phyloP scores from a whole-genome alignment of 1,140 invertebrate genomes.

The Drosophila bifasciata region DNA sequence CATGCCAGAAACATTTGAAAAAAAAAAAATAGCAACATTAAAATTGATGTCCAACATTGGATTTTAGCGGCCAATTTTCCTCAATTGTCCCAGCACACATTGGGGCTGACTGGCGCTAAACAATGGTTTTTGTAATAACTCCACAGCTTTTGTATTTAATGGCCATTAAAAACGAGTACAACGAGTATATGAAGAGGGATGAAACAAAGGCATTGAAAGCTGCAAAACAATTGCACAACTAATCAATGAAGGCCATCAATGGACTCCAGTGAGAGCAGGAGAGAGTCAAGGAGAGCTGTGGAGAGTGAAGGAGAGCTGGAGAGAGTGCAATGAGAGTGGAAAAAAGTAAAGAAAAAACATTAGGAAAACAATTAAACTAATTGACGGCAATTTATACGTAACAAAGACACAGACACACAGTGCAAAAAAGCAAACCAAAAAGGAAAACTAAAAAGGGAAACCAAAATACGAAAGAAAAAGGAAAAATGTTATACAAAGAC shows the following conservation, averaged over 20 bases:
- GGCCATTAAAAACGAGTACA: conserved; percentile 29
- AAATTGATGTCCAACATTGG: background rate
- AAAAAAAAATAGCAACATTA: too few relatives aligned
- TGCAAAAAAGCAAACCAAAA: too few relatives aligned
- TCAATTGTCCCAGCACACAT: background rate
- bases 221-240: conserved; percentile 58
- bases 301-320: too few relatives aligned
- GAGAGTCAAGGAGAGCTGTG: conserved; percentile 11
- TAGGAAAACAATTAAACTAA: conserved; percentile 76
- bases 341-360: conserved; percentile 33
- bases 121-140: conserved; percentile 40
- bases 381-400: conserved; percentile 79
- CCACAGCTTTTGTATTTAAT: conserved; percentile 32
- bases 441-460: too few relatives aligned
- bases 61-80: background rate
- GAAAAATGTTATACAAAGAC: too few relatives aligned
- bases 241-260: conserved; percentile 68
- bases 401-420: conserved; percentile 43
- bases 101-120: conserved; percentile 8
- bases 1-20: too few relatives aligned
- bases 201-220: conserved; percentile 28
- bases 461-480: too few relatives aligned
- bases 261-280: conserved; percentile 8
- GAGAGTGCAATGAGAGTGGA: conserved; percentile 22
- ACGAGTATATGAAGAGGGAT: too few relatives aligned